phyloP scores from a whole-genome alignment of 2,113 vertebrate genomes.

The Otocyon megalotis region DNA sequence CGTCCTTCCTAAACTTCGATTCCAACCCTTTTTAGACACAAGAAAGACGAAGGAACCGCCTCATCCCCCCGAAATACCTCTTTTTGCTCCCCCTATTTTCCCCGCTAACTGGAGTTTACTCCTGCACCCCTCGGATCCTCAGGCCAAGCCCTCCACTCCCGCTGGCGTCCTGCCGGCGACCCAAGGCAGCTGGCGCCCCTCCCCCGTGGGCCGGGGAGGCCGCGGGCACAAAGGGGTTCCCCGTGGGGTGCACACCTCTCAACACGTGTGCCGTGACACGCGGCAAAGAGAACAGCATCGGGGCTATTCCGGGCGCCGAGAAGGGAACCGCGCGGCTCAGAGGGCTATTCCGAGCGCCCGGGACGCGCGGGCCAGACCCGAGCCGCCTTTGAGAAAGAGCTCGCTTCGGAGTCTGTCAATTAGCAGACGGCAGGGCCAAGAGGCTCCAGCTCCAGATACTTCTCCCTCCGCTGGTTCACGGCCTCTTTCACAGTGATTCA shows the following conservation, averaged over 20 bases:
- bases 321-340: conserved; percentile 56
- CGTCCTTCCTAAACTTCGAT: neutral
- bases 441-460: conserved; percentile 40
- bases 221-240: neutral
- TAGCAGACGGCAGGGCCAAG: conserved; percentile 11
- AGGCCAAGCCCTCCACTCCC: neutral
- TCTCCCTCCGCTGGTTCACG: conserved; percentile 19
- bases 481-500: conserved; percentile 74
- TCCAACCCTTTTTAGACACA: neutral
- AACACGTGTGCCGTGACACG: neutral
- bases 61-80: neutral
- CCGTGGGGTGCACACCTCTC: neutral
- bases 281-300: conserved; percentile 27
- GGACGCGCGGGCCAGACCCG: neutral
- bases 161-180: neutral
- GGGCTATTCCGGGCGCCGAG: conserved; percentile 64
- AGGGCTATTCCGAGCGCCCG: neutral
- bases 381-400: conserved; percentile 31
- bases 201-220: neutral
- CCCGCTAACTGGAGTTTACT: conserved; percentile 43
- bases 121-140: neutral
- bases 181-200: neutral
- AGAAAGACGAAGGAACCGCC: neutral
- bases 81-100: neutral
- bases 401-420: conserved; percentile 51